Evolutionary conservation across 2,797 vertebrate species (phyloP).

Genomic region (Coregonus ussuriensis): DNA sequence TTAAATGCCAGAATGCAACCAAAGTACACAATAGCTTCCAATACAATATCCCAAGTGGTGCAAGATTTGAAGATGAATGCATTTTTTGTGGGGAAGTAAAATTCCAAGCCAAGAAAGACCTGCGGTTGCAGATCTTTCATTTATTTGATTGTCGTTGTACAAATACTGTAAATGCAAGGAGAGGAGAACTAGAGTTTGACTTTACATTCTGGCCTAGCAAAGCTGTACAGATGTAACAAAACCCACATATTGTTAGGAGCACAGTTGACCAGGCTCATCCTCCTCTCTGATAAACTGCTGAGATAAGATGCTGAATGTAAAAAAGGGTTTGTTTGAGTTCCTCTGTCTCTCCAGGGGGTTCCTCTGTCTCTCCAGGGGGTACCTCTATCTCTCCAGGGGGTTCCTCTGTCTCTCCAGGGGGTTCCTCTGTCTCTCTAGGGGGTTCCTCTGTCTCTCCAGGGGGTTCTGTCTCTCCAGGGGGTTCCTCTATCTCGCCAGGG

Average conservation of each 20-base stretch:
- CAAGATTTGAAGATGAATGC: constrained; percentile 29
- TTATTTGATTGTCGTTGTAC: constrained; percentile 45
- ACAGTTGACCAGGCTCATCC: constrained; percentile 14
- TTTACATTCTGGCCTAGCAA: constrained; percentile 16
- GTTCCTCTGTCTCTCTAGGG: too few relatives aligned
- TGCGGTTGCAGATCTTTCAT: constrained; percentile 39
- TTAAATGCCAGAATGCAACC: constrained; percentile 51
- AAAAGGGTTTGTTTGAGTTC: constrained; percentile 36
- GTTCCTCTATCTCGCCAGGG: too few relatives aligned
- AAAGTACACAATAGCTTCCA: constrained; percentile 44
- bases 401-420: too few relatives aligned
- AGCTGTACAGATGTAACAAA: constrained; percentile 32
- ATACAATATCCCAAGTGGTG: constrained; percentile 19
- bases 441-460: too few relatives aligned
- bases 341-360: too few relatives aligned
- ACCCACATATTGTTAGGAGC: constrained; percentile 16
- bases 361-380: too few relatives aligned
- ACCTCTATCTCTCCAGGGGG: too few relatives aligned
- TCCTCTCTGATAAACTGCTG: constrained; percentile 36
- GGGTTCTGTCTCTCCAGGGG: too few relatives aligned
- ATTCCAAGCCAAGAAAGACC: constrained; percentile 30
- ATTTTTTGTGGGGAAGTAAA: constrained; percentile 30
- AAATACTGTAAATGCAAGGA: constrained; percentile 29
- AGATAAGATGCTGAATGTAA: constrained; percentile 39
- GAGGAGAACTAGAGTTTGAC: too few relatives aligned